Evolutionary conservation across 2,888 invertebrate species (phyloP), one percentile per base, ranked within the genome.

Genomic region (Plemyria rubiginata): DNA sequence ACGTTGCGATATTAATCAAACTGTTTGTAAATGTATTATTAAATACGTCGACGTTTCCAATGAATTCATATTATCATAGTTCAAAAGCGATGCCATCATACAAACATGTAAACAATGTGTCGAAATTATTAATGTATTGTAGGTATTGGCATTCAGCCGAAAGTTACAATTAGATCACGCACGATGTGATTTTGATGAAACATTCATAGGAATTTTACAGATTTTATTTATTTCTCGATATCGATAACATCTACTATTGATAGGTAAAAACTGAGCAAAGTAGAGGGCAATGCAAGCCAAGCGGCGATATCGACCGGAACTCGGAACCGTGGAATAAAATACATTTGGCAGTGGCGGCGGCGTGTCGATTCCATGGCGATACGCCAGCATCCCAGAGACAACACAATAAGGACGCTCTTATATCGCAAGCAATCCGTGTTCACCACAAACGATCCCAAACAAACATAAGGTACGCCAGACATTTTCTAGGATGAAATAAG

Each of bases 341-440:
- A 83, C 78, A 82, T 86, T 85, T 82, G 82, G 83, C 80, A 79
- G 78, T 70, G 73, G 75, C 72, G 73, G 75, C 72, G 73, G 76
- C 71, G 78, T 77, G 79, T 72, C 77, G 73, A 71, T 70, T 76
- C 76, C 77, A 82, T 86, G 87, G 90, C 87, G 79, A 80, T 73
- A 79, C 84, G 88, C 88, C 89, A 88, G 83, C 72, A 78, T 79
- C 79, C 76, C 22, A 78, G 78, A 81, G 87, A 86, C 86, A 88
- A 87, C 86, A 90, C 87, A 90, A 89, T 90, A 91, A 88, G 85
- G 85, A 85, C 81, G 80, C 74, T 77, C 79, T 80, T 80, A 84
- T 83, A 84, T 85, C 83, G 81, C 85, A 85, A 86, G 83, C 88
- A 87, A 88, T 88, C 84, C 82, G 81, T 83, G 84, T 84, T 84